A percentile compares a stretch with the other conserved stretches of the same genome.
These are phyloP conservation scores for Planococcus citri DNA, from an alignment of 1,140 invertebrate species.

Conservation along the genomic window DNA sequence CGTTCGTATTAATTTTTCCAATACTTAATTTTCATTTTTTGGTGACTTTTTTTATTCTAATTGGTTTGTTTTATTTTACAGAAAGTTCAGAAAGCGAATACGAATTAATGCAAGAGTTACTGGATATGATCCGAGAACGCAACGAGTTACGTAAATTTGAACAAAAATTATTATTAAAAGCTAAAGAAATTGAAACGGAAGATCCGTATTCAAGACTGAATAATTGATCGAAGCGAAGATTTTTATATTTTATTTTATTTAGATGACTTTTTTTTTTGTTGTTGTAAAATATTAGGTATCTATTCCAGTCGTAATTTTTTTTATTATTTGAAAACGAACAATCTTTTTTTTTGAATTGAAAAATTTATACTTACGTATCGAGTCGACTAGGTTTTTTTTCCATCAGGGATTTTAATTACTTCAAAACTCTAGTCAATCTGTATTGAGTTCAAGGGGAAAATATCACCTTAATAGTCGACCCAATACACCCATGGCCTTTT, in stretches of 20 bases:
- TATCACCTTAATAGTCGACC: not conserved
- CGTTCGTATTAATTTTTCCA: constrained; percentile 25
- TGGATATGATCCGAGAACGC: constrained; percentile 9
- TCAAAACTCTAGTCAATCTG: not conserved
- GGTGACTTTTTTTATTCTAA: too few relatives aligned
- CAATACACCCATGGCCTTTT: too few relatives aligned
- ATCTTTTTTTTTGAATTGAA: not conserved
- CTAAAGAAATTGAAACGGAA: constrained; percentile 12
- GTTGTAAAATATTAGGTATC: not conserved
- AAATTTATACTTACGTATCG: not conserved
- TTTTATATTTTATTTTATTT: not conserved
- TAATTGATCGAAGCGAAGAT: not conserved
- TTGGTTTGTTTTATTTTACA: not conserved
- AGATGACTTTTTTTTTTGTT: not conserved
- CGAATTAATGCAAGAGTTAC: constrained; percentile 3
- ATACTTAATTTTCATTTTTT: too few relatives aligned
- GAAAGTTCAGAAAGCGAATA: not conserved
- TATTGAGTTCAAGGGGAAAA: not conserved
- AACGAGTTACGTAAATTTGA: constrained; percentile 8
- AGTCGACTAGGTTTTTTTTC: not conserved
- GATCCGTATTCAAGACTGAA: constrained; percentile 12
- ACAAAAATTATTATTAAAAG: constrained; percentile 11
- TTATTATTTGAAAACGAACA: not conserved
- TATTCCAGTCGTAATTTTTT: too few relatives aligned
- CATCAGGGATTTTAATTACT: not conserved